A percentile compares a stretch with the other conserved stretches of the same genome.
These are phyloP conservation scores for Agriopis marginaria DNA, from an alignment of 2,888 invertebrate genomes.

Conservation along the genomic window DNA sequence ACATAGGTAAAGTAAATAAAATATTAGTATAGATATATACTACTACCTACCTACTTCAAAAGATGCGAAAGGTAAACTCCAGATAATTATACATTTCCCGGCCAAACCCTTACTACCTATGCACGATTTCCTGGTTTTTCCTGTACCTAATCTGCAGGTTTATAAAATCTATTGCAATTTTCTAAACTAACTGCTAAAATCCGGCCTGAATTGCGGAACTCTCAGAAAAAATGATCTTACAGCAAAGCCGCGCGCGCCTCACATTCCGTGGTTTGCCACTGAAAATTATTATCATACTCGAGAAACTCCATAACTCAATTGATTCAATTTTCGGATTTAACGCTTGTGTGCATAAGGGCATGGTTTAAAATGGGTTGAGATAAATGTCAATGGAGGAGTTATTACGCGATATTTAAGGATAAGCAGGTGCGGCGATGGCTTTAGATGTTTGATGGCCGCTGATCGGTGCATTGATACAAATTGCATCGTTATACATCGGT, in stretches of 20 bases:
- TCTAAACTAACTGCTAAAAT: slow-evolving; percentile 20
- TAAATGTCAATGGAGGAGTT: slow-evolving; percentile 52
- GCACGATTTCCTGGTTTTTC: not conserved
- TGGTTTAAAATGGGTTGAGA: slow-evolving; percentile 38
- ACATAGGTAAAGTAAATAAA: not conserved
- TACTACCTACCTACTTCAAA: not conserved
- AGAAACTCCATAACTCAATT: slow-evolving; percentile 48
- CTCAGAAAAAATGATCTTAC: slow-evolving; percentile 53
- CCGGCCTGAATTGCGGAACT: slow-evolving; percentile 46
- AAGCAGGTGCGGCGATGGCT: slow-evolving; percentile 78
- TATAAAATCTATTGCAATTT: not conserved
- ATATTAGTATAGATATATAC: not conserved
- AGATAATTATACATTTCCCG: too few relatives aligned
- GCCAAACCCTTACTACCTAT: too few relatives aligned
- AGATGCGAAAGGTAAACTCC: not conserved
- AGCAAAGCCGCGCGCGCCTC: slow-evolving; percentile 58
- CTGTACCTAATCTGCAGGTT: not conserved
- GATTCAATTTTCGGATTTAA: slow-evolving; percentile 36
- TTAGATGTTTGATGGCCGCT: slow-evolving; percentile 67
- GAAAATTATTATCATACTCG: slow-evolving; percentile 57
- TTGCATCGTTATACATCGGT: slow-evolving; percentile 68
- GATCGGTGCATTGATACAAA: slow-evolving; percentile 77
- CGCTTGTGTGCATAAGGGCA: slow-evolving; percentile 33
- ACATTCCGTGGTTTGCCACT: slow-evolving; percentile 78
- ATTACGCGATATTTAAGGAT: slow-evolving; percentile 72